These are phyloP conservation scores for Holotrichia oblita DNA, from an alignment of 1,140 invertebrate genomes.

Conservation along the genomic window DNA sequence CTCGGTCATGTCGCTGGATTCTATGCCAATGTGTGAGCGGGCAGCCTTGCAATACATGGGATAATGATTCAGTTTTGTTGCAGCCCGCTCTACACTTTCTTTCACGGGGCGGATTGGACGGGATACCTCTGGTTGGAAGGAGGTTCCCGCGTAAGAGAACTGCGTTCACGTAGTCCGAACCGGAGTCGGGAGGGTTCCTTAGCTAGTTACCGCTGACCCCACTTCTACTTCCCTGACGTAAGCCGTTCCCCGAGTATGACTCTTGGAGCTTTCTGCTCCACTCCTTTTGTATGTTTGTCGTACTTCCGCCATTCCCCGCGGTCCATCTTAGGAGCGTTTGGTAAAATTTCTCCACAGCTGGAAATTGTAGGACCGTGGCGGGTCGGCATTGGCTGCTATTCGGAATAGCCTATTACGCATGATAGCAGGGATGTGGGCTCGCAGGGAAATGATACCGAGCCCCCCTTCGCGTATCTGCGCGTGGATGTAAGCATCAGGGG, in stretches of 20 bases:
- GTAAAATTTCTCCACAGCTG: background rate
- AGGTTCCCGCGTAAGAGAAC: slow-evolving; percentile 29
- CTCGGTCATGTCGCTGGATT: slow-evolving; percentile 37
- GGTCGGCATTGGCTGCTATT: background rate
- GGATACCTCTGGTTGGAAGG: slow-evolving; percentile 5
- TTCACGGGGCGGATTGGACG: slow-evolving; percentile 25
- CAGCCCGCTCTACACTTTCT: slow-evolving; percentile 42
- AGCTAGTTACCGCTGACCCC: slow-evolving; percentile 39
- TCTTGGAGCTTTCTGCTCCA: background rate
- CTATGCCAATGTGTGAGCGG: slow-evolving; percentile 41
- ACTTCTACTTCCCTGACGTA: background rate
- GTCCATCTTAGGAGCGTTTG: background rate
- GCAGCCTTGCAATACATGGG: slow-evolving; percentile 46
- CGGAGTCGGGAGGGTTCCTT: background rate
- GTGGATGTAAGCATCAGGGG: background rate
- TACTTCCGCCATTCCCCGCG: background rate
- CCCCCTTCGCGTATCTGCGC: too few species aligned
- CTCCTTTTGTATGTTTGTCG: background rate
- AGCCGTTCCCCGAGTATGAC: background rate
- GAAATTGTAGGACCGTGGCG: background rate
- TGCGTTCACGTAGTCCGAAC: slow-evolving; percentile 40
- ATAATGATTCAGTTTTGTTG: slow-evolving; percentile 38
- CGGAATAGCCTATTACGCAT: background rate
- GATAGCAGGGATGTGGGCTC: background rate
- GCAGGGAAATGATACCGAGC: background rate